Conservation (phyloP, 2,888 invertebrate species). For the Hoplodrina ambigua region DNA sequence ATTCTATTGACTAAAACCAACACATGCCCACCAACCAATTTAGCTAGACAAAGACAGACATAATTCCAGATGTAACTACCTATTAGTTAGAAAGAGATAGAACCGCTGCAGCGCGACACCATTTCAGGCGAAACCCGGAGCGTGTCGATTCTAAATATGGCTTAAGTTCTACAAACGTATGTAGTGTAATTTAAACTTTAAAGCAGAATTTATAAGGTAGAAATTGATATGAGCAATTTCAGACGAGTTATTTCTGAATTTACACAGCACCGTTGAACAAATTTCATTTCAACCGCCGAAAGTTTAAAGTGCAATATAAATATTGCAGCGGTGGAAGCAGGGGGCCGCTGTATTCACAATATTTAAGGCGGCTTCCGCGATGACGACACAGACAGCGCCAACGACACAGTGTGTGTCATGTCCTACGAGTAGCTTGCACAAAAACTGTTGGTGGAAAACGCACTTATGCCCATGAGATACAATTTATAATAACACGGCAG, state of each 20-base stretch:
- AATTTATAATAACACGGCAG: constrained; percentile 78
- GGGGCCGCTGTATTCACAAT: constrained; percentile 67
- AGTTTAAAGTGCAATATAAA: constrained; percentile 86
- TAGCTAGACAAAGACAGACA: constrained; percentile 70
- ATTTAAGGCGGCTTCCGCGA: constrained; percentile 60
- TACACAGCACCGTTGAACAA: constrained; percentile 80
- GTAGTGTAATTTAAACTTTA: constrained; percentile 51
- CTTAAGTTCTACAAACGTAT: constrained; percentile 50
- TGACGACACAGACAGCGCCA: constrained; percentile 50
- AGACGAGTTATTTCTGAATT: constrained; percentile 80
- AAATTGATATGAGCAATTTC: constrained; percentile 36
- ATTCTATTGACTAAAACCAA: constrained; percentile 77
- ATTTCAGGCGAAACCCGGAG: constrained; percentile 82
- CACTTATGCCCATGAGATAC: constrained; percentile 66
- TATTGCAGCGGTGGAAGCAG: constrained; percentile 74
- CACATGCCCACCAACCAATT: constrained; percentile 71
- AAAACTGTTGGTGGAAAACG: constrained; percentile 67
- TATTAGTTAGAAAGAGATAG: constrained; percentile 68
- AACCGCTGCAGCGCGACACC: constrained; percentile 80
- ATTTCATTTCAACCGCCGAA: constrained; percentile 85
- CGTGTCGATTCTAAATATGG: constrained; percentile 58
- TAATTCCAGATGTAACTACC: constrained; percentile 44
- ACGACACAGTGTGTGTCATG: constrained; percentile 60
- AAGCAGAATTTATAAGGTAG: constrained; percentile 14
- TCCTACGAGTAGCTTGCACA: constrained; percentile 37